phyloP scores from a whole-genome alignment of 2,113 vertebrate species.

The Kryptolebias marmoratus region DNA sequence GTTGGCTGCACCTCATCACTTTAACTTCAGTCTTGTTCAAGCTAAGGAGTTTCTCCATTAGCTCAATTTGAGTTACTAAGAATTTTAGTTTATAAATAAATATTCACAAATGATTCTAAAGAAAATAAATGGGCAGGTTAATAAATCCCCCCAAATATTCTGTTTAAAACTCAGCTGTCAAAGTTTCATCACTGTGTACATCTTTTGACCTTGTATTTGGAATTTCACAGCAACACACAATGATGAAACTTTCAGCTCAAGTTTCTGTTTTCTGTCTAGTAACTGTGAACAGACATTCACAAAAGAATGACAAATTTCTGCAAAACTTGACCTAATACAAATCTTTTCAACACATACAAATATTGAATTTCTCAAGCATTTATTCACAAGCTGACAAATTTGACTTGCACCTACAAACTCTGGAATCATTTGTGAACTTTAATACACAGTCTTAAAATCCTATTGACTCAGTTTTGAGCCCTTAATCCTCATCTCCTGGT shows the following conservation, averaged over 20 bases:
- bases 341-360: neutral
- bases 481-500: constrained; percentile 48
- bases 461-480: neutral
- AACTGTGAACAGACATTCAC: neutral
- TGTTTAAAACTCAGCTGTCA: no score
- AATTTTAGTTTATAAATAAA: neutral
- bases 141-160: no score
- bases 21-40: constrained; percentile 61
- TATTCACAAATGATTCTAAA: neutral
- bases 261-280: neutral
- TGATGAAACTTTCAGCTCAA: no score
- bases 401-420: neutral
- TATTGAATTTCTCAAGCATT: no score
- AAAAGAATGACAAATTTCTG: no score
- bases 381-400: neutral
- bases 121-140: no score
- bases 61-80: neutral
- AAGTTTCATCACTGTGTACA: no score
- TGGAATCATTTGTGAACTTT: neutral
- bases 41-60: constrained; percentile 28
- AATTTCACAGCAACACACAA: no score
- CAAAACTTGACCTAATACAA: neutral
- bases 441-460: neutral
- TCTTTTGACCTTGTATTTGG: no score
- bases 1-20: constrained; percentile 56